These are phyloP conservation scores for Seriola dumerili DNA, from an alignment of 2,113 vertebrate species.

Conservation along the genomic window DNA sequence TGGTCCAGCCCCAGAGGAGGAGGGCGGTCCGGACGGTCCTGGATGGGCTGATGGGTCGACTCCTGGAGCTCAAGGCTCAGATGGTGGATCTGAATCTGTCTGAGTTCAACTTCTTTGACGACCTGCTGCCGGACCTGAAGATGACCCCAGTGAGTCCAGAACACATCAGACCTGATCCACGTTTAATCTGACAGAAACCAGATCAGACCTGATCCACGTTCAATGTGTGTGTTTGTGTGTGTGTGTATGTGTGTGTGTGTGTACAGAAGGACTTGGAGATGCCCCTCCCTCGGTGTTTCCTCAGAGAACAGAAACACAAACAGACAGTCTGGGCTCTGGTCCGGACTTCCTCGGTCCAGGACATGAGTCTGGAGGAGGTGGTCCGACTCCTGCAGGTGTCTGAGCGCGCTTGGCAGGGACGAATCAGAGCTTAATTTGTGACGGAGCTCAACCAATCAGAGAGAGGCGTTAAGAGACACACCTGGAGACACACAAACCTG, in stretches of 20 bases:
- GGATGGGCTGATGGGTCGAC: background rate
- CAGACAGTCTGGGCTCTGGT: no score
- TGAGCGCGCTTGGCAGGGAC: background rate
- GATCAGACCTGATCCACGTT: no score
- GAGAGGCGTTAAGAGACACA: background rate
- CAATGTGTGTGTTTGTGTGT: no score
- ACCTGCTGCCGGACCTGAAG: slow-evolving; percentile 15
- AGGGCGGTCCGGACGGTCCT: background rate
- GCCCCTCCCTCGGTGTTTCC: background rate
- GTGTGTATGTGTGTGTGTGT: no score
- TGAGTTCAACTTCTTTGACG: background rate
- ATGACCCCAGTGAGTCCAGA: slow-evolving; percentile 8
- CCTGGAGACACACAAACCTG: background rate
- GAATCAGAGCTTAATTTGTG: background rate
- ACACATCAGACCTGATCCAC: background rate
- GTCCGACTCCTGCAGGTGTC: background rate
- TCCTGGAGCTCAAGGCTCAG: slow-evolving; percentile 1
- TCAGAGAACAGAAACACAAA: background rate
- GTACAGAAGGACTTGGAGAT: background rate
- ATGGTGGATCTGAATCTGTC: slow-evolving; percentile 10
- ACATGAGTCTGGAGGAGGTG: background rate
- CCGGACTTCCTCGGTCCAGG: background rate
- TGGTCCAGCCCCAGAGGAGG: slow-evolving; percentile 4
- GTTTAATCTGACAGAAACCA: no score
- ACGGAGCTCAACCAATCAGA: background rate